These are phyloP conservation scores for Taxidea taxus DNA, from an alignment of 2,113 vertebrate species.

Conservation along the genomic window DNA sequence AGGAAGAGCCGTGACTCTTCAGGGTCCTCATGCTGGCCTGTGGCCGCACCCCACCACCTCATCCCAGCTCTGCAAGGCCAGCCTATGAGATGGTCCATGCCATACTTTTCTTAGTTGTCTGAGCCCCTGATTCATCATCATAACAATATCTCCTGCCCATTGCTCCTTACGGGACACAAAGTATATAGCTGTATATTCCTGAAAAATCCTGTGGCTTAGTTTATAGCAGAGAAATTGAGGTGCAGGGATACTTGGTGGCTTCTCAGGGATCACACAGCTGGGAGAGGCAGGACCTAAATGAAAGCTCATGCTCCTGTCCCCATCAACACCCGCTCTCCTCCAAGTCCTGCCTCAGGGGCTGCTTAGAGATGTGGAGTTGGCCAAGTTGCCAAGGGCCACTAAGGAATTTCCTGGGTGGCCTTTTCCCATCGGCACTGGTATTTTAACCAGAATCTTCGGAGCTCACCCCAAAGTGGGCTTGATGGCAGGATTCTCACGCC, in stretches of 20 bases:
- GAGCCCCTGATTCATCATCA: background rate
- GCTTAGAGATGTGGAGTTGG: background rate
- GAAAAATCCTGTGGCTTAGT: background rate
- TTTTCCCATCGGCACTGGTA: background rate
- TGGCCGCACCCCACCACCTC: rapidly evolving
- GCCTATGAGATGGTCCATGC: background rate
- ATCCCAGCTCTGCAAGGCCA: background rate
- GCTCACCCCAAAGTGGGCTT: background rate
- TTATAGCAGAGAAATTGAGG: background rate
- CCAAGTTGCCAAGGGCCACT: background rate
- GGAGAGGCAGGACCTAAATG: background rate
- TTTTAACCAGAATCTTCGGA: background rate
- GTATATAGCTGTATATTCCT: background rate
- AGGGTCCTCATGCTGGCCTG: too few species aligned
- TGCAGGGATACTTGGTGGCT: background rate
- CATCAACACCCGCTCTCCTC: conserved; percentile 14
- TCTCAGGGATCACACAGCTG: conserved; percentile 13
- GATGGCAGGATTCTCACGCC: background rate
- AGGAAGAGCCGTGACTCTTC: background rate
- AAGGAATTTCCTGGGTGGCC: background rate
- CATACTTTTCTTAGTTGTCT: background rate
- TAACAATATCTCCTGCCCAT: background rate
- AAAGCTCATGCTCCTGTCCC: background rate
- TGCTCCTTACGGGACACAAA: background rate
- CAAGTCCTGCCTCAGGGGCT: background rate